Evolutionary conservation across 2,888 invertebrate species (phyloP), one percentile per base, ranked within the genome.

Genomic region (Argyresthia albistria): DNA sequence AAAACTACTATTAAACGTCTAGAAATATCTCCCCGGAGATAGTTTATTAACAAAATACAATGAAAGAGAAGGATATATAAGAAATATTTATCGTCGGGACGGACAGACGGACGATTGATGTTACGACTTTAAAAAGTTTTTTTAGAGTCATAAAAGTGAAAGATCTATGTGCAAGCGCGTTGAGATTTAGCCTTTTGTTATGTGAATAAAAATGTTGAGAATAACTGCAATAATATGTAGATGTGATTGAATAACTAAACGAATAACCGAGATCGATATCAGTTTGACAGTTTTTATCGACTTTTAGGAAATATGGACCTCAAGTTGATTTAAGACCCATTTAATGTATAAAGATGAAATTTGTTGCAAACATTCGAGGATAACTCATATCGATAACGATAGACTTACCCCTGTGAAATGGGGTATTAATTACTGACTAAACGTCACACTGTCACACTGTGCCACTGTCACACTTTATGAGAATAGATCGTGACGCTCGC

Each of bases 1-100:
- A 83, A 66, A 78, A 75, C 43, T 48, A 49, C 54, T 48, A 54
- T 54, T 52, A 52, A 48, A 48, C 48, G 48, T 50, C 50, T 37
- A 48, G 50, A 42, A 50, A 50, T 50, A 50, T 42, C 50, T 37
- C 25, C 15, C n/a, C 12, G 37, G 48, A 48, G 50, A 50, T 50
- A 50, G 42, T 50, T 50, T 50, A 43, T 50, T 48, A 48, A 36
- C 15, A 12, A 15, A 35, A 37, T 25, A 50, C 50, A 50, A 50
- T 50, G 50, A 50, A n/a, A 39, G 48, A 50, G 50, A 25, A 25
- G 50, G 43, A 42, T 42, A 14, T 25, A 25, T 11, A 35, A 42
- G 50, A 50, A 15, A 50, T 43, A 50, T 50, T 50, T 50, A 50
- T 50, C 16, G 50, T 25, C 10, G 8, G 43, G 35, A 47, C 45